Evolutionary conservation across 2,888 invertebrate species (phyloP).

Genomic region (Steromphala cineraria): DNA sequence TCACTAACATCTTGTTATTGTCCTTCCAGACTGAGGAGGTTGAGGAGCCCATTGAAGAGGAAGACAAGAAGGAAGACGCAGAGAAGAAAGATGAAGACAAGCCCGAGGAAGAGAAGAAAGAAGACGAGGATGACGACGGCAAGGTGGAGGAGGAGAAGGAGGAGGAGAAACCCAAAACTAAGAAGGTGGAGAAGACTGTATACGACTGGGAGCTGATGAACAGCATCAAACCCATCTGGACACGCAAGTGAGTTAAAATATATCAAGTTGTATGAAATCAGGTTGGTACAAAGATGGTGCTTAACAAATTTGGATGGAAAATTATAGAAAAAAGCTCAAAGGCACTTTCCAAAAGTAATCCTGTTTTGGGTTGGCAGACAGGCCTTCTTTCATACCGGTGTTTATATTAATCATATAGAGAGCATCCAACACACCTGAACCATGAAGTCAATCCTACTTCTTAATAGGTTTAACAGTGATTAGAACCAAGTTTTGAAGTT

Average conservation of each 20-base stretch:
- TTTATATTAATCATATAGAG: too few relatives aligned
- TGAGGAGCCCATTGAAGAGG: conserved; percentile 82
- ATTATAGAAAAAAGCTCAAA: too few relatives aligned
- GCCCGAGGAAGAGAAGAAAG: conserved; percentile 67
- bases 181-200: conserved; percentile 92
- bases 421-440: too few relatives aligned
- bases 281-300: too few relatives aligned
- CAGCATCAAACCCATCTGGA: conserved; percentile 99
- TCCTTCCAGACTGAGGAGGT: conserved; percentile 82
- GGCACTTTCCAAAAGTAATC: too few relatives aligned
- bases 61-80: conserved; percentile 74
- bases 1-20: too few relatives aligned
- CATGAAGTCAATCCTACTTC: too few relatives aligned
- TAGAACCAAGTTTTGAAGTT: too few relatives aligned
- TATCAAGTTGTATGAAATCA: neutral
- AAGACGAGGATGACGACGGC: conserved; percentile 69
- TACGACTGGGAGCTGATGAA: conserved; percentile 99
- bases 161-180: conserved; percentile 83
- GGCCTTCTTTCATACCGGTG: too few relatives aligned
- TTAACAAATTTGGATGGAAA: too few relatives aligned
- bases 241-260: conserved; percentile 84
- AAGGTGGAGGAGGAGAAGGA: conserved; percentile 84
- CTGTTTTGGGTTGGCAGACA: too few relatives aligned
- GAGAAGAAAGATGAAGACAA: conserved; percentile 68
- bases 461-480: too few relatives aligned